Evolutionary conservation across 2,888 invertebrate genomes (phyloP).

Genomic region (Zaprionus lineosus): DNA sequence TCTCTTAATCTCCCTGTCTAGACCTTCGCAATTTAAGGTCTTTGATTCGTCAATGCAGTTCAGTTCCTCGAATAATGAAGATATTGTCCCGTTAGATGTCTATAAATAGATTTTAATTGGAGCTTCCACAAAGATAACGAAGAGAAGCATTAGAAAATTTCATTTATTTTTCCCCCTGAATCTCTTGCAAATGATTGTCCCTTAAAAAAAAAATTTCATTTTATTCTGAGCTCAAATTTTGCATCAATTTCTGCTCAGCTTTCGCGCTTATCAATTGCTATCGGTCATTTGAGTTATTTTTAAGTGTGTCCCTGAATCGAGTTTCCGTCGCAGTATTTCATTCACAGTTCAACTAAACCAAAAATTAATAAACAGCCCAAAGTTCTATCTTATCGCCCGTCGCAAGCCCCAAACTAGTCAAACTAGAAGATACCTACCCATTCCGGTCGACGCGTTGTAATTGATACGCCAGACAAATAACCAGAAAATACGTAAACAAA

Average conservation of each 20-base stretch:
- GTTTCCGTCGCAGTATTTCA: constrained; percentile 40
- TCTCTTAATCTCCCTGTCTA: constrained; percentile 54
- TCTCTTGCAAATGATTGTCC: no score
- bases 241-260: not conserved
- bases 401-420: not conserved
- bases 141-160: no score
- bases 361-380: constrained; percentile 9
- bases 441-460: constrained; percentile 22
- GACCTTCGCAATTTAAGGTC: constrained; percentile 72
- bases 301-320: constrained; percentile 22
- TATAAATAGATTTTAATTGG: no score
- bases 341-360: constrained; percentile 23
- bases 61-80: no score
- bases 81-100: no score
- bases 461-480: constrained; percentile 40
- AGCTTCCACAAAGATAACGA: no score
- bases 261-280: constrained; percentile 46
- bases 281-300: constrained; percentile 31
- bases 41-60: no score
- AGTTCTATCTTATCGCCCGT: constrained; percentile 34
- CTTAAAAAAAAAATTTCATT: no score
- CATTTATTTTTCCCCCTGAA: no score
- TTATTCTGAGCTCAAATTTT: not conserved
- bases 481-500: constrained; percentile 40
- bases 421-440: not conserved